Base-by-base conservation (phyloP, 2,888 invertebrate genomes). In the Ganaspis brasiliensis region DNA sequence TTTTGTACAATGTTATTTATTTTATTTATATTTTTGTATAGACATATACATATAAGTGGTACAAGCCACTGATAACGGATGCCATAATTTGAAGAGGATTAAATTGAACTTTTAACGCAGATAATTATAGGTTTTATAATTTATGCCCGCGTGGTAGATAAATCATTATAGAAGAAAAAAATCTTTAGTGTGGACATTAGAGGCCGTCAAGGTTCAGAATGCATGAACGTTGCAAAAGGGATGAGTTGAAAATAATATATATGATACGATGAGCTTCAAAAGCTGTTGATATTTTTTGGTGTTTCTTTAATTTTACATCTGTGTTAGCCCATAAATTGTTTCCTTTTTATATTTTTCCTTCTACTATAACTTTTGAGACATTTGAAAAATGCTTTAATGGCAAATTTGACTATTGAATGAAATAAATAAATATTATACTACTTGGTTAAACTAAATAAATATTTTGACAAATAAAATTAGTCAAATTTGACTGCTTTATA, bases 111-210 rank as follows among this genome's bases (percentile, higher is more conserved):
- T 63, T 63, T 63, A 63, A 63, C 40, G 37, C 21, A 63, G 63
- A 63, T 63, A 63, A 63, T 63, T 63, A 63, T 63, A 63, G 63
- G 63, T 37, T 63, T 63, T 63, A 63, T 37, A 63, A 63, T 63
- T 63, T 63, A 63, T 63, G 37, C 37, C 37, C 37, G 37, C 16
- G 63, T 63, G 63, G 63, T 63, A 63, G 37, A 63, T 63, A 63
- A 63, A 63, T 63, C 63, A 63, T 37, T 63, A 31, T 31, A 63
- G 19, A 37, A 19, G 37, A 56, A 24, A 24, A 56, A 59, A 59
- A 59, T 31, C 31, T 31, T 37, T 35, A 12, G 61, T 61, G 61
- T 61, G 35, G 61, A 61, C 61, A 37, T 61, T 21, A 63, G 63
- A 63, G 37, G 63, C 37, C 37, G 37, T 63, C 37, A 40, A 35